These are phyloP conservation scores for Pseudomugil gertrudae DNA, from an alignment of 2,797 vertebrate genomes.

Conservation along the genomic window DNA sequence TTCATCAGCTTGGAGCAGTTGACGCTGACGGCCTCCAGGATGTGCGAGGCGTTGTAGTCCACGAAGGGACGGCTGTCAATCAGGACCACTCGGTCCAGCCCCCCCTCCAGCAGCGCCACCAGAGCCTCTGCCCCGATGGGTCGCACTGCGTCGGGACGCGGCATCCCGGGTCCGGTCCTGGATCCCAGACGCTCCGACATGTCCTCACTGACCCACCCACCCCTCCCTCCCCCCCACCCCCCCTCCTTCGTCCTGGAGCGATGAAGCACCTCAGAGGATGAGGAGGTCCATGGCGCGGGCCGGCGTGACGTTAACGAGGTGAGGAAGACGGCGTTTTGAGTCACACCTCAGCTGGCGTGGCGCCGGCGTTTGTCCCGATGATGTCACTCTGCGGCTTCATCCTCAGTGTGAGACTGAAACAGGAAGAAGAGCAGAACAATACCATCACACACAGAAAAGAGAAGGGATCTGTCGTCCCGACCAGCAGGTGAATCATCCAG, in stretches of 20 bases:
- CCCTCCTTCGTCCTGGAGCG: slow-evolving; percentile 65
- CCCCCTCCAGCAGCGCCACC: slow-evolving; percentile 91
- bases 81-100: slow-evolving; percentile 88
- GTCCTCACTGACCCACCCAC: background rate
- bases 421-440: background rate
- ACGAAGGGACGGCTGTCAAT: slow-evolving; percentile 96
- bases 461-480: no score
- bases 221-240: slow-evolving; percentile 42
- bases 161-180: slow-evolving; percentile 31
- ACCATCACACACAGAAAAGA: slow-evolving; percentile 10
- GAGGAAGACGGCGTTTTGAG: background rate
- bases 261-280: slow-evolving; percentile 84
- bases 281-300: slow-evolving; percentile 84
- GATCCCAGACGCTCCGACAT: slow-evolving; percentile 42
- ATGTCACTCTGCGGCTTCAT: slow-evolving; percentile 59
- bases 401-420: slow-evolving; percentile 47
- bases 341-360: slow-evolving; percentile 55
- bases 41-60: slow-evolving; percentile 93
- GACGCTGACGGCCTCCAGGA: slow-evolving; percentile 94
- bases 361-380: slow-evolving; percentile 56
- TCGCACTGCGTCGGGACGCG: slow-evolving; percentile 61
- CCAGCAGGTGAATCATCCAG: no score
- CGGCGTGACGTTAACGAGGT: slow-evolving; percentile 79
- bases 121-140: slow-evolving; percentile 86
- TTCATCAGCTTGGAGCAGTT: slow-evolving; percentile 99